Evolutionary conservation across 2,797 vertebrate species (phyloP), one percentile per base, ranked within the genome.

Genomic region (Pseudocheirus occidentalis): DNA sequence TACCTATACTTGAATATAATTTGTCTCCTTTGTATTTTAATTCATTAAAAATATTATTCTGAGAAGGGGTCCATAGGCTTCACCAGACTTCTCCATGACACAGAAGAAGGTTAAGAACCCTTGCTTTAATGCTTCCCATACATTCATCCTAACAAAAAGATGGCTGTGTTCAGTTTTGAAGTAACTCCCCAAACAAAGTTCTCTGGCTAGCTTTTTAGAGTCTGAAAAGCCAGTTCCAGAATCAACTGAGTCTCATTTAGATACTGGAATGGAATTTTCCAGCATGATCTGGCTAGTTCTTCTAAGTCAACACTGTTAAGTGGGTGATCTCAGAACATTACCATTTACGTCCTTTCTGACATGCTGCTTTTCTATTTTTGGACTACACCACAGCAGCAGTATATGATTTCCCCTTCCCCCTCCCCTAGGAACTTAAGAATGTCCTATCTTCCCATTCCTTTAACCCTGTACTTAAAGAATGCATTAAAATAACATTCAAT

Each of bases 251-350:
- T 87, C 73, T 87, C 73, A 87, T 87, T 87, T 87, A 87, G 50
- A 46, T 46, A 87, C 40, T 87, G 24, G 73, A 87, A 87, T 87
- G 73, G 73, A 87, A 87, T 87, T 87, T 87, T 87, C 73, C 73
- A 87, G 21, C 73, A 87, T 87, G 40, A 46, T 87, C 73, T 87
- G 73, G 73, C 73, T 87, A 87, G 73, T 87, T 87, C 73, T 50
- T 87, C 40, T 50, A 87, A 87, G 73, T 50, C 73, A 87, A 87
- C 73, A 87, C 21, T 50, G 73, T 50, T 87, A 87, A 87, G 73
- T 87, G 73, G 73, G 73, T 87, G 73, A 87, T 87, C 40, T 87
- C 73, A 87, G 73, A 87, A 87, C 73, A 87, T 21, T 87, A 87
- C 73, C 40, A 87, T 87, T 87, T 87, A 87, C 73, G 40, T 50